A percentile compares a stretch with the other conserved stretches of the same genome.
Conservation (phyloP, 2,888 invertebrate species). For the Hypsopygia costalis region DNA sequence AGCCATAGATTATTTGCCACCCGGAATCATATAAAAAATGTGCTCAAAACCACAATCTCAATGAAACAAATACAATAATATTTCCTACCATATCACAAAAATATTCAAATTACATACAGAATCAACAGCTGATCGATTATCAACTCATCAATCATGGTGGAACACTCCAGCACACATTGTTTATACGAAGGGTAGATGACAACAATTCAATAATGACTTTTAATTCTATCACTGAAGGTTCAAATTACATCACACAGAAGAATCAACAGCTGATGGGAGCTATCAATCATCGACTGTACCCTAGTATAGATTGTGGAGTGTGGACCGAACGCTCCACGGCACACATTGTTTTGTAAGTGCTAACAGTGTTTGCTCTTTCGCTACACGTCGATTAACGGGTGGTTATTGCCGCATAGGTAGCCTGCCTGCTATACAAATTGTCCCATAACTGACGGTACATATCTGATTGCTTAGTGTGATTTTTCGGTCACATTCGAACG, state of each 20-base stretch:
- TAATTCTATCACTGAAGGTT: background rate
- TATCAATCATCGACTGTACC: conserved; percentile 13
- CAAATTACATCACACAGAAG: conserved; percentile 1
- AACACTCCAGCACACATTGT: background rate
- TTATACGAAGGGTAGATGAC: background rate
- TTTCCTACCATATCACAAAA: too few species aligned
- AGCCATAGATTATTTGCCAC: too few species aligned
- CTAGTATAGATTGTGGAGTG: background rate
- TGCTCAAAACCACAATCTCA: too few species aligned
- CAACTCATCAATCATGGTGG: conserved; percentile 14
- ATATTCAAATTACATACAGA: conserved; percentile 3
- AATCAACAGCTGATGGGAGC: conserved; percentile 18
- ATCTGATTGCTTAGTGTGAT: too few species aligned
- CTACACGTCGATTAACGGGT: background rate
- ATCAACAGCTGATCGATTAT: conserved; percentile 18
- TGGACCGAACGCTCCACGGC: background rate
- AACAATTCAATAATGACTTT: too few species aligned
- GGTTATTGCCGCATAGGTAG: too few species aligned
- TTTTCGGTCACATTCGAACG: too few species aligned
- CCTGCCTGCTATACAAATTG: too few species aligned
- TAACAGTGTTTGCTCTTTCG: background rate
- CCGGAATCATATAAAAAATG: too few species aligned
- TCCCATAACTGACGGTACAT: too few species aligned
- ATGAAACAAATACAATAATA: too few species aligned
- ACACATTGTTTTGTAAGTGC: background rate